Evolutionary conservation across 2,113 vertebrate species (phyloP).

Genomic region (Danionella cerebrum): DNA sequence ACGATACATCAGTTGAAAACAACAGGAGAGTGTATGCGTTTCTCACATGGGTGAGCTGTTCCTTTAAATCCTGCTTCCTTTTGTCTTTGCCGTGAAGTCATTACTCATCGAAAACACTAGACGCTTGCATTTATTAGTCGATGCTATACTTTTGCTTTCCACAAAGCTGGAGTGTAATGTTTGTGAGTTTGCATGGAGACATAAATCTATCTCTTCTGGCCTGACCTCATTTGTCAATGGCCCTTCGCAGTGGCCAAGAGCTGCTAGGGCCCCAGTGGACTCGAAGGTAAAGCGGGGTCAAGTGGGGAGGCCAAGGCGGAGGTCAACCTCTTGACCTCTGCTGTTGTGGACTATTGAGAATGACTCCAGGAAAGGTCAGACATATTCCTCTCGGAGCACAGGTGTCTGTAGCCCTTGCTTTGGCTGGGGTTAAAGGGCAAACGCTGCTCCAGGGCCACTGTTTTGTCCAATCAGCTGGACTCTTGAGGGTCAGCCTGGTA

Average conservation of each 20-base stretch:
- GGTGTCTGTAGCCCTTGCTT: slow-evolving; percentile 45
- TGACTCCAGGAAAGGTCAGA: slow-evolving; percentile 50
- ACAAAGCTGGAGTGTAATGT: background rate
- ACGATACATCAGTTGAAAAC: no score
- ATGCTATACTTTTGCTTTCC: background rate
- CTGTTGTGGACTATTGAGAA: slow-evolving; percentile 31
- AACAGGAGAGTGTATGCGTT: no score
- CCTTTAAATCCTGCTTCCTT: background rate
- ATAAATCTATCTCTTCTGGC: slow-evolving; percentile 54
- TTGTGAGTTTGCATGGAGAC: slow-evolving; percentile 30
- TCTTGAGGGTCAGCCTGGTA: background rate
- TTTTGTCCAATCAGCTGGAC: background rate
- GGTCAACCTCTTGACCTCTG: slow-evolving; percentile 58
- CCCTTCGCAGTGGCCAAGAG: slow-evolving; percentile 34
- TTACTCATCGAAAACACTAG: no score
- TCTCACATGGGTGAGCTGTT: background rate
- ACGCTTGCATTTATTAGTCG: background rate
- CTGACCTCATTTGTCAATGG: slow-evolving; percentile 60
- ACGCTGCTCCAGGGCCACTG: slow-evolving; percentile 16
- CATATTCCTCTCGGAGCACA: slow-evolving; percentile 48
- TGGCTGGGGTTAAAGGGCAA: slow-evolving; percentile 26
- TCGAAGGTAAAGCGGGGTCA: slow-evolving; percentile 57
- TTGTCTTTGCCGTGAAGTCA: background rate
- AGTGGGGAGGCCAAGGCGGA: slow-evolving; percentile 51
- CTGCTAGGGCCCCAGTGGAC: slow-evolving; percentile 37